Evolutionary conservation across 2,113 vertebrate species (phyloP), one percentile per base, ranked within the genome.

Genomic region (Bucco capensis): DNA sequence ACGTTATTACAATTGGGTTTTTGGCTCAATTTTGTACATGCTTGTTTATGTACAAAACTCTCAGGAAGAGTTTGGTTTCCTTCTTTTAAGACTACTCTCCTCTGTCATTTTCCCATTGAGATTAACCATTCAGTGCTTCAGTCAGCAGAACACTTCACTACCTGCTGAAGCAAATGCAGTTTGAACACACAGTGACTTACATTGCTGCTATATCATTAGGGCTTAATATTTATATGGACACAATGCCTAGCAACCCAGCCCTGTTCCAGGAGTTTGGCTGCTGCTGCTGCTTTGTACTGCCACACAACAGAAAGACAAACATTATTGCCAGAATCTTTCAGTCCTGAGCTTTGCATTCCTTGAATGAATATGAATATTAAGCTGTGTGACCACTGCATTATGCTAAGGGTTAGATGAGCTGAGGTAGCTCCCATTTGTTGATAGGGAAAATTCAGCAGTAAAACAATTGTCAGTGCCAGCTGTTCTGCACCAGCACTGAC

Each of bases 41-140:
- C 67, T 70, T 92, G 50, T 89, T 94, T 91, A 87, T 92, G 58
- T n/a, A n/a, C n/a, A n/a, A n/a, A n/a, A 85, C 76, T 83, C 75
- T 38, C 46, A 66, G 54, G 66, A 91, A 91, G 46, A 73, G 54
- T 85, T 79, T 76, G 46, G 69, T 91, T 95, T 91, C 31, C 31
- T 89, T 82, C 46, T 93, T 92, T 85, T 73, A 82, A 70, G 54
- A 76, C 50, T 50, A 62, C 62, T 82, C 47, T 88, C 38, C 54
- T 74, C 77, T 90, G 71, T 54, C 82, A 76, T 87, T 91, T 69
- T 91, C 50, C 62, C 56, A 54, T 89, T 93, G 74, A 47, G 60
- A 73, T 92, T 79, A 86, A 56, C 74, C 74, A 79, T 87, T 88
- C 87, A 91, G 77, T 61, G 87, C 91, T 88, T 90, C 69, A 56